A percentile compares a stretch with the other conserved stretches of the same genome.
phyloP scores from a whole-genome alignment of 2,113 vertebrate genomes.

The Microcebus lehilahytsara region DNA sequence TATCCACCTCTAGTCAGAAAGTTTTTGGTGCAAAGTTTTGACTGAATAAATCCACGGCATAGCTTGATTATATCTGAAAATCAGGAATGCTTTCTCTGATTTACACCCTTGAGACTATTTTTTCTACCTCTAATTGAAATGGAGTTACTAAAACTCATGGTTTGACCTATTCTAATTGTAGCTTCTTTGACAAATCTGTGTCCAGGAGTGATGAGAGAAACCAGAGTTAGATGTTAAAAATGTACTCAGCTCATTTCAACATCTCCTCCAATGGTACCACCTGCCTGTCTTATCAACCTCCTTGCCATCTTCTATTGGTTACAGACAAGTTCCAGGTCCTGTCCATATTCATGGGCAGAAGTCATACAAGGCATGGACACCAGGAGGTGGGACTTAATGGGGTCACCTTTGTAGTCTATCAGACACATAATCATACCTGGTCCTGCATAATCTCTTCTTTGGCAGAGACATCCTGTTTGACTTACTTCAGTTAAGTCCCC shows the following conservation, averaged over 20 bases:
- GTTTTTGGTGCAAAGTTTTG: background rate
- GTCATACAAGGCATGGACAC: background rate
- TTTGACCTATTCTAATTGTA: background rate
- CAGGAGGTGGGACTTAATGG: background rate
- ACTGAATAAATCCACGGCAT: background rate
- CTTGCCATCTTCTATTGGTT: background rate
- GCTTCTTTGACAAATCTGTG: background rate
- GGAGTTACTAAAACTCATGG: background rate
- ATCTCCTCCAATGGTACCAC: background rate
- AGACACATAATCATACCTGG: accelerated
- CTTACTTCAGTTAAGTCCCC: too few relatives aligned
- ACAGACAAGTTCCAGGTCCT: background rate
- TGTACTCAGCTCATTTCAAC: background rate
- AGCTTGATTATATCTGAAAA: background rate
- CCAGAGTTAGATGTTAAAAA: background rate
- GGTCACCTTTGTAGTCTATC: background rate
- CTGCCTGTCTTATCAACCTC: background rate
- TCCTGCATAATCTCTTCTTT: background rate
- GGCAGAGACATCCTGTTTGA: background rate
- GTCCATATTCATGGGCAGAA: background rate
- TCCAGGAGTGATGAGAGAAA: background rate
- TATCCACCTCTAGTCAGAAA: background rate
- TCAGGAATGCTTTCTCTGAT: background rate
- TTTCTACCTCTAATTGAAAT: background rate
- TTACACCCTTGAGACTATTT: background rate